Percentiles rank a stretch among this genome's conserved stretches.
Evolutionary conservation across 2,888 invertebrate genomes (phyloP).

Genomic region (Octonoba sinensis): DNA sequence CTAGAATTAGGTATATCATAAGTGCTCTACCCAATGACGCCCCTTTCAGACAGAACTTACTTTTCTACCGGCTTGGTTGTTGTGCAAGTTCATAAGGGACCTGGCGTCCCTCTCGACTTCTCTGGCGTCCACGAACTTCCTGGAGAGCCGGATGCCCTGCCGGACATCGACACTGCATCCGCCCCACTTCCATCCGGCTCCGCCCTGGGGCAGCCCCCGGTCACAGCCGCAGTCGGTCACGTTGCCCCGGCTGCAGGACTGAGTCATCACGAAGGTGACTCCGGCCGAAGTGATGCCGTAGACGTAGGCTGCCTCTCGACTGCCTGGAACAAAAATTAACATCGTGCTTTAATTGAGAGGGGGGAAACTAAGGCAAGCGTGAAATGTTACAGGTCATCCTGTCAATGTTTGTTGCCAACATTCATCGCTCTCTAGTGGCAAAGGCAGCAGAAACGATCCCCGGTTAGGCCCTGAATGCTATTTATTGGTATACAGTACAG

Average conservation of each 20-base stretch:
- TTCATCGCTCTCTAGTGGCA: no score
- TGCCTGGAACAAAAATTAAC: conserved; percentile 71
- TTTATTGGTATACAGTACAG: no score
- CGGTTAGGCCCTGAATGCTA: no score
- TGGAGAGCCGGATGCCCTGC: conserved; percentile 95
- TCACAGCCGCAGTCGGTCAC: conserved; percentile 92
- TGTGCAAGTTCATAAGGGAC: conserved; percentile 95
- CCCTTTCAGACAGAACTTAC: no score
- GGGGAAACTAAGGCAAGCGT: no score
- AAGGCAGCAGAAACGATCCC: no score
- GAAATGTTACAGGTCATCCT: no score
- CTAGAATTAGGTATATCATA: no score
- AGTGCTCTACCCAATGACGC: no score
- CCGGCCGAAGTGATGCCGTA: conserved; percentile 76
- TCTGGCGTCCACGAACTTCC: conserved; percentile 92
- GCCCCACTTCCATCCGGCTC: conserved; percentile 92
- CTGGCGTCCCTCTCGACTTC: conserved; percentile 87
- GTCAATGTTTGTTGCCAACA: no score
- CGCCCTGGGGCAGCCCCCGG: conserved; percentile 78
- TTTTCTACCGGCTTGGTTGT: conserved; percentile 97
- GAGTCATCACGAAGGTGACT: conserved; percentile 87
- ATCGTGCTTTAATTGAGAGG: no score
- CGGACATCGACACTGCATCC: conserved; percentile 98
- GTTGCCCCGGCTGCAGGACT: conserved; percentile 91
- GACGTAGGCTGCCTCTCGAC: conserved; percentile 75